These are phyloP conservation scores for Timema podura DNA, from an alignment of 2,888 invertebrate genomes.

Conservation along the genomic window DNA sequence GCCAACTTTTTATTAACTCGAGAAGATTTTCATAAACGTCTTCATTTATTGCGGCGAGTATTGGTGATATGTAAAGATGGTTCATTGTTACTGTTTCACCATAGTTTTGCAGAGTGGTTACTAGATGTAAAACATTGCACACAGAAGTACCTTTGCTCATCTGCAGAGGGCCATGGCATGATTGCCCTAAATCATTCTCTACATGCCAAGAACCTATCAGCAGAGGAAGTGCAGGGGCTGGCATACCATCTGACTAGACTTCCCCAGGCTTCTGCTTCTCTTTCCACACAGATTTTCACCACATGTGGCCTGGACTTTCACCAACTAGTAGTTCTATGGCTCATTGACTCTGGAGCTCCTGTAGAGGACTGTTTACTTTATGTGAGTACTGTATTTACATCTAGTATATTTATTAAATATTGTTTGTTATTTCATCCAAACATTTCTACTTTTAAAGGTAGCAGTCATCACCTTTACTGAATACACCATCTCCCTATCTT, in stretches of 20 bases:
- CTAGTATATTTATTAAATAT: no score
- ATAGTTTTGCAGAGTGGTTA: conserved; percentile 93
- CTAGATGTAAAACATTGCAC: conserved; percentile 98
- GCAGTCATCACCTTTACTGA: no score
- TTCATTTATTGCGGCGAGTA: conserved; percentile 69
- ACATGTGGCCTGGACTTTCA: conserved; percentile 52
- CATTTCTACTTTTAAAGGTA: no score
- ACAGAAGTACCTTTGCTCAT: conserved; percentile 84
- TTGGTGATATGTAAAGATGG: conserved; percentile 48
- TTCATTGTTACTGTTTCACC: conserved; percentile 76
- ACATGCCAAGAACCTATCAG: conserved; percentile 62
- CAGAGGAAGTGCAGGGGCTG: conserved; percentile 57
- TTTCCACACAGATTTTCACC: conserved; percentile 37
- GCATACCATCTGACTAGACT: conserved; percentile 45
- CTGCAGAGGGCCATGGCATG: conserved; percentile 83
- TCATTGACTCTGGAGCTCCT: conserved; percentile 62
- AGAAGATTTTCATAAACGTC: conserved; percentile 75
- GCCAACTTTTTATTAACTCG: conserved; percentile 72
- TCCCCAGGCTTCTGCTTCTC: conserved; percentile 32
- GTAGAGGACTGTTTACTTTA: conserved; percentile 54
- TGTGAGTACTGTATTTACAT: conserved; percentile 32
- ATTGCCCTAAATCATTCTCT: conserved; percentile 72
- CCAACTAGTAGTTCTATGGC: conserved; percentile 67
- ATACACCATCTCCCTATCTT: no score
- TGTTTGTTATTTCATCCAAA: not conserved